Percentiles rank a stretch among this genome's conserved stretches.
Conservation (phyloP, 2,888 invertebrate species). For the Phyllotreta cruciferae region DNA sequence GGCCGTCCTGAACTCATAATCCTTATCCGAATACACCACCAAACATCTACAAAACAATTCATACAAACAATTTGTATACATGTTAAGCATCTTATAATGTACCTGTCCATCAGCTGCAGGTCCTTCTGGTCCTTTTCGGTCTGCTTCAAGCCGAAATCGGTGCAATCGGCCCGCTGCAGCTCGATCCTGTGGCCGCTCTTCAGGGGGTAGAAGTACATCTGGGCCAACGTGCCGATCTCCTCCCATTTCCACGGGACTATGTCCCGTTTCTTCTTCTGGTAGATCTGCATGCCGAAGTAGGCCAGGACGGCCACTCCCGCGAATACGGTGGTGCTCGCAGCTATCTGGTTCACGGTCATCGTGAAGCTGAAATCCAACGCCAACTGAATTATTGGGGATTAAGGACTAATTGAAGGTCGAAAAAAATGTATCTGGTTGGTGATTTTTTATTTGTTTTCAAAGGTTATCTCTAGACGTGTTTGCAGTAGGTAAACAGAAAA, state of each 20-base stretch:
- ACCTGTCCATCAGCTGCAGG: conserved; percentile 53
- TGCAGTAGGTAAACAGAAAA: no score
- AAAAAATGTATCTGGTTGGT: no score
- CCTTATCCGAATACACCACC: conserved; percentile 58
- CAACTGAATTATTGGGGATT: no score
- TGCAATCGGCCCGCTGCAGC: conserved; percentile 51
- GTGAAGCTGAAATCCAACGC: no score
- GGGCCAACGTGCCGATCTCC: conserved; percentile 52
- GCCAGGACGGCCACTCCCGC: conserved; percentile 44
- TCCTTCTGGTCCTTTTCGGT: conserved; percentile 44
- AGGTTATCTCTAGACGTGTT: no score
- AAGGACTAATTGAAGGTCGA: no score
- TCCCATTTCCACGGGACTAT: conserved; percentile 54
- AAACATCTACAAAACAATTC: conserved; percentile 54
- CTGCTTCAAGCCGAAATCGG: conserved; percentile 52
- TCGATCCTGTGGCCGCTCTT: conserved; percentile 57
- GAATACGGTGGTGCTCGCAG: conserved; percentile 36
- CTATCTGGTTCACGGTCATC: conserved; percentile 41
- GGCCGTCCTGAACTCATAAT: conserved; percentile 58
- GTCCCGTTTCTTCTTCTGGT: conserved; percentile 47
- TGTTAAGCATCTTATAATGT: conserved; percentile 19
- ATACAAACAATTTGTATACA: background rate
- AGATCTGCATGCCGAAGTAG: conserved; percentile 42
- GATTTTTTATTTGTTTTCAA: no score
- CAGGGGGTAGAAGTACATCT: conserved; percentile 56